Base-by-base conservation (phyloP, 2,113 vertebrate genomes). In the Megaceryle maxima region DNA sequence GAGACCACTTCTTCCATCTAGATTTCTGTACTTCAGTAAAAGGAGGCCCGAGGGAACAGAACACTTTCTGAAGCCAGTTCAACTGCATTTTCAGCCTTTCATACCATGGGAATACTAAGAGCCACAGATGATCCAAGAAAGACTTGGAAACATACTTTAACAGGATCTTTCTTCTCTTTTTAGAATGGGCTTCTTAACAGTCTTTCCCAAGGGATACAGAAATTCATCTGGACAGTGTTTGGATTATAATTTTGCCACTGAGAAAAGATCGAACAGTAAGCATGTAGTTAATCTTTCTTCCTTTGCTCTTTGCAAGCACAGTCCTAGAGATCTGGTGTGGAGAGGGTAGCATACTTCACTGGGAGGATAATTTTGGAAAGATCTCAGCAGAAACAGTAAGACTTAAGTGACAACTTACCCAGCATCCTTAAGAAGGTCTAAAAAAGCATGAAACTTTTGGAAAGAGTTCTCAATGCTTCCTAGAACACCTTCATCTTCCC, bases 391-490 rank as follows among this genome's bases (percentile, higher is more conserved):
- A 84, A 88, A 60, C 13, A 70, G 31, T 39, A 83, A 85, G 12
- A 69, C 21, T 77, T 53, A 60, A 90, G 56, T 33, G 26, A 74
- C 4, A 91, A 97, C 98, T 46, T 97, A 99, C 99, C 99, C 99
- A 76, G 99, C 99, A 93, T 99, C 99, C 97, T 98, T 99, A 89
- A 99, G 98, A 73, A 99, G 99, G 96, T 99, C 99, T 96, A 99
- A 98, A 97, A 99, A 99, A 56, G 99, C 99, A 53, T 99, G 99
- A 89, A 99, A 99, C 97, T 99, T 99, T 80, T 96, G 98, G 55
- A 99, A 99, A 51, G 99, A 99, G 33, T 91, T 98, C 96, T 99
- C 99, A 62, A 99, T 99, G 96, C 99, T 99, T 48, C 99, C 98
- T 33, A 99, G 98, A 83, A 99, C 97, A 11, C 98, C 97, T 87